These are phyloP conservation scores for Limnephilus marmoratus DNA, from an alignment of 2,888 invertebrate genomes.

Conservation along the genomic window DNA sequence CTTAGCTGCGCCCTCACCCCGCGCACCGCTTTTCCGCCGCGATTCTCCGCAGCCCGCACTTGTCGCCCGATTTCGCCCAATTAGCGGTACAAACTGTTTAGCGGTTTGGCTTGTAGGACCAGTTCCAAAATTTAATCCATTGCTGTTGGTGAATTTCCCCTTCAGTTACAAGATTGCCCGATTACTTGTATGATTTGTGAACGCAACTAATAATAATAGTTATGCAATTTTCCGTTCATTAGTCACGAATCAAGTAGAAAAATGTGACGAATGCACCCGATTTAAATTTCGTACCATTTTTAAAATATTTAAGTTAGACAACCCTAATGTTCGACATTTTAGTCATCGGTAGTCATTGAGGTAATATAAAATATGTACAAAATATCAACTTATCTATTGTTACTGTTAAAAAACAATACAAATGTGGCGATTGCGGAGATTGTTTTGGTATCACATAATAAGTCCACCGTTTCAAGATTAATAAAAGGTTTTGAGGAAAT, in stretches of 20 bases:
- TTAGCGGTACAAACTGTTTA: background rate
- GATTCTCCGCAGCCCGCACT: background rate
- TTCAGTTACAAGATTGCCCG: background rate
- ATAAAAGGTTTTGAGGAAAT: no score
- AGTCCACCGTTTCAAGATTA: no score
- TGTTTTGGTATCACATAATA: no score
- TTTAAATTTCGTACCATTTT: no score
- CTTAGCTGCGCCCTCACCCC: background rate
- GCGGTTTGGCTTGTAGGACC: slow-evolving; percentile 1
- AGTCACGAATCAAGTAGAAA: background rate
- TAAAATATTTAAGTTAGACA: no score
- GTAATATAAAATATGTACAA: no score
- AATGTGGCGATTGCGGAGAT: no score
- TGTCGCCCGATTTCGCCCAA: background rate
- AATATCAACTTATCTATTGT: no score
- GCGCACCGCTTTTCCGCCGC: background rate
- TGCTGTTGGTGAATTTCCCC: background rate
- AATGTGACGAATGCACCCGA: no score
- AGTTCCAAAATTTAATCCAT: background rate
- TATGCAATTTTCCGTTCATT: background rate
- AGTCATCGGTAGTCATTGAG: no score
- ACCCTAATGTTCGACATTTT: no score
- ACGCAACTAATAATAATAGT: background rate
- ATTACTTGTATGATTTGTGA: background rate
- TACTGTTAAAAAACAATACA: no score